phyloP scores from a whole-genome alignment of 92 coral and sea anemone species.

The Actinernus sp. region DNA sequence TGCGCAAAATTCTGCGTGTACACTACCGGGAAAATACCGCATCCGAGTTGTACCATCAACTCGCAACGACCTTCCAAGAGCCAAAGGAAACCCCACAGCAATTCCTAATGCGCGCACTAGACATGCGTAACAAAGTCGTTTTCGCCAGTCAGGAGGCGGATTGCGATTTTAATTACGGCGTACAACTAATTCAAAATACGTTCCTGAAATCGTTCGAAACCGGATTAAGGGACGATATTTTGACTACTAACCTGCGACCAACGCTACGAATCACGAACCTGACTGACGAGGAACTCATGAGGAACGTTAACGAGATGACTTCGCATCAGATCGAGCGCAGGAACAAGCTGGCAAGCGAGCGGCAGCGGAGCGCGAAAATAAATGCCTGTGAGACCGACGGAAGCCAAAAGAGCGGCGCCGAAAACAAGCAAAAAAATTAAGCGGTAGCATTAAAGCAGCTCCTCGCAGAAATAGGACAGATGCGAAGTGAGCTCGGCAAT shows the following conservation, averaged over 20 bases:
- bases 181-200: constrained; percentile 47
- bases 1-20: constrained; percentile 33
- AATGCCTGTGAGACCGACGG: constrained; percentile 24
- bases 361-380: constrained; percentile 25
- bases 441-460: too few relatives aligned
- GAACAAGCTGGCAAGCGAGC: constrained; percentile 5
- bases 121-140: constrained; percentile 55
- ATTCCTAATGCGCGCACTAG: constrained; percentile 44
- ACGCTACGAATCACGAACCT: neutral
- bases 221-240: constrained; percentile 51
- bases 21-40: constrained; percentile 42
- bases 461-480: constrained; percentile 40
- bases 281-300: constrained; percentile 34
- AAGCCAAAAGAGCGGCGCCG: too few relatives aligned
- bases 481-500: constrained; percentile 40
- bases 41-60: constrained; percentile 33
- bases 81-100: constrained; percentile 41
- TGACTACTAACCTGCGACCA: constrained; percentile 33
- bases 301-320: constrained; percentile 29
- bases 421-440: too few relatives aligned
- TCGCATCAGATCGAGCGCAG: constrained; percentile 23
- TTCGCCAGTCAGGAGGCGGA: constrained; percentile 75
- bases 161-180: constrained; percentile 68
- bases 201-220: constrained; percentile 61
- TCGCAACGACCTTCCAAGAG: constrained; percentile 22